phyloP scores from a whole-genome alignment of 2,113 vertebrate species.

The Haemorhous mexicanus region DNA sequence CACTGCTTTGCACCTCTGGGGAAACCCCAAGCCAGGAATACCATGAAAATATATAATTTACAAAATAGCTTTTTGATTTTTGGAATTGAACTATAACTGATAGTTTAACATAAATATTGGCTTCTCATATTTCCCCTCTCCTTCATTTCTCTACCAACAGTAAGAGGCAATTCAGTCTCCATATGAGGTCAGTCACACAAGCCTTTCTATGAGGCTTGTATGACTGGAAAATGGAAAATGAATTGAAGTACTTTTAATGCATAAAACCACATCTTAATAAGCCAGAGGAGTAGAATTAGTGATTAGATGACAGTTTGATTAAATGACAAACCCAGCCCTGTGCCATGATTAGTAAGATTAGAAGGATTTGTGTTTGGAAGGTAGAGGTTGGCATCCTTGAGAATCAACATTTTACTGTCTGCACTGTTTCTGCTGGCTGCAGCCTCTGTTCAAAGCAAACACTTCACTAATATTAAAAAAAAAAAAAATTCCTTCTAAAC shows the following conservation, averaged over 20 bases:
- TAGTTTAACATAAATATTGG: not conserved
- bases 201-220: not conserved
- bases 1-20: not conserved
- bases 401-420: constrained; percentile 40
- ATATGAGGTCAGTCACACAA: not conserved
- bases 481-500: not conserved
- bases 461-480: not conserved
- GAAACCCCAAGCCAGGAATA: not conserved
- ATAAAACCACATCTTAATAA: not conserved
- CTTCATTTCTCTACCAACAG: not conserved
- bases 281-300: not conserved
- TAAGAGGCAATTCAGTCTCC: constrained; percentile 4
- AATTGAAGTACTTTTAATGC: not conserved
- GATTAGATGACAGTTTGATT: constrained; percentile 9
- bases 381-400: constrained; percentile 43
- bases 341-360: constrained; percentile 37
- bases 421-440: not conserved
- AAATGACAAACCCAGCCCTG: not conserved
- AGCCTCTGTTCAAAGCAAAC: not conserved
- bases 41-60: not conserved
- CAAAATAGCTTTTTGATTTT: not conserved
- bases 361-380: not conserved
- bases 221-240: not conserved
- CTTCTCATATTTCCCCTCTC: not conserved
- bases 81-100: not conserved